Evolutionary conservation across 2,888 invertebrate species (phyloP).

Genomic region (Boloria selene): DNA sequence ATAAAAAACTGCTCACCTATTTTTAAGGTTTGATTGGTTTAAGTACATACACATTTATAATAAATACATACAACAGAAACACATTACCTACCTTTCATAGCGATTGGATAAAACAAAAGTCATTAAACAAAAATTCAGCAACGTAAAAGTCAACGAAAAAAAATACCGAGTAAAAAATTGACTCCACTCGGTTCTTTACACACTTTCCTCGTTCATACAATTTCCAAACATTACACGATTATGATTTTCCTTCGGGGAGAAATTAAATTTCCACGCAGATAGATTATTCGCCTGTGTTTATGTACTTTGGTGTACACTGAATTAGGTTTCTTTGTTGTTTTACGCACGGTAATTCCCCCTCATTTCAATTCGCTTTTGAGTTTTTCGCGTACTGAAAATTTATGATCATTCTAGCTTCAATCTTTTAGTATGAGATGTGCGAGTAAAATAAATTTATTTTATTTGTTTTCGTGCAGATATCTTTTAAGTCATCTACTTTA

Average conservation of each 20-base stretch:
- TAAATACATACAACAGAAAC: too few species aligned
- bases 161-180: slow-evolving; percentile 5
- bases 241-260: slow-evolving; percentile 37
- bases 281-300: slow-evolving; percentile 37
- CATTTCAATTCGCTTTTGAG: slow-evolving; percentile 13
- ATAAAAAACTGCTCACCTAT: too few species aligned
- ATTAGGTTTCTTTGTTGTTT: slow-evolving; percentile 23
- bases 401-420: slow-evolving; percentile 8
- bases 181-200: slow-evolving; percentile 12
- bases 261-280: slow-evolving; percentile 40
- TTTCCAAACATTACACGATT: slow-evolving; percentile 35
- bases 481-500: too few species aligned
- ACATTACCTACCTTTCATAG: too few species aligned
- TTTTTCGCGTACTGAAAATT: neutral
- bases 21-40: too few species aligned
- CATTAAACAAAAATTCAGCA: neutral
- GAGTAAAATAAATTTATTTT: too few species aligned
- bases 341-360: slow-evolving; percentile 13
- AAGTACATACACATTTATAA: too few species aligned
- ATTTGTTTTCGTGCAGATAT: too few species aligned
- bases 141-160: slow-evolving; percentile 3
- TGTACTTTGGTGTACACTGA: slow-evolving; percentile 22
- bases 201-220: slow-evolving; percentile 30
- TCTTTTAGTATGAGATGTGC: too few species aligned
- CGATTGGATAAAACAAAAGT: too few species aligned